Evolutionary conservation across 2,113 vertebrate species (phyloP).

Genomic region (Clarias batrachus): DNA sequence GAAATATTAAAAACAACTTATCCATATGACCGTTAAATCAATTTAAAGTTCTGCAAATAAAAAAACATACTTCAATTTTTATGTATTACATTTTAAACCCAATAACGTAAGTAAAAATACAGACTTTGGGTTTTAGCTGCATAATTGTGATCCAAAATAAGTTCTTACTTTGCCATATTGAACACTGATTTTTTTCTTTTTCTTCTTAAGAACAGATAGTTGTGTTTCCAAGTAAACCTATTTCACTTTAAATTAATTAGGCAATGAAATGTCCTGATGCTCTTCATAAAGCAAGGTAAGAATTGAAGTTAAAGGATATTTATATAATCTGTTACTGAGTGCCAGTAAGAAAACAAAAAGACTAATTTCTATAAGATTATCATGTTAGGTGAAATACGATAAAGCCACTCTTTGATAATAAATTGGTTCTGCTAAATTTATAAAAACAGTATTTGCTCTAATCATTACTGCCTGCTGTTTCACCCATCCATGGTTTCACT

Average conservation of each 20-base stretch:
- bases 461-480: background rate
- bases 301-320: background rate
- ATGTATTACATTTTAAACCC: background rate
- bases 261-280: background rate
- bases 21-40: background rate
- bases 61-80: too few relatives aligned
- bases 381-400: background rate
- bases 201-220: background rate
- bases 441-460: conserved; percentile 4
- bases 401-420: background rate
- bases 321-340: background rate
- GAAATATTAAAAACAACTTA: background rate
- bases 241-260: background rate
- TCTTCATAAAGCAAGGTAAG: conserved; percentile 2
- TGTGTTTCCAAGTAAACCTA: background rate
- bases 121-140: background rate
- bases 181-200: background rate
- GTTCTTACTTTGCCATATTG: too few relatives aligned
- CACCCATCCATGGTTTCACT: conserved; percentile 1
- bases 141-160: background rate
- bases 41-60: background rate
- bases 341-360: background rate
- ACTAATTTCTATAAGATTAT: background rate
- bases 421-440: background rate
- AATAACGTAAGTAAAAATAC: background rate